phyloP scores from a whole-genome alignment of 2,888 invertebrate species.

The Ophioninae sp. region DNA sequence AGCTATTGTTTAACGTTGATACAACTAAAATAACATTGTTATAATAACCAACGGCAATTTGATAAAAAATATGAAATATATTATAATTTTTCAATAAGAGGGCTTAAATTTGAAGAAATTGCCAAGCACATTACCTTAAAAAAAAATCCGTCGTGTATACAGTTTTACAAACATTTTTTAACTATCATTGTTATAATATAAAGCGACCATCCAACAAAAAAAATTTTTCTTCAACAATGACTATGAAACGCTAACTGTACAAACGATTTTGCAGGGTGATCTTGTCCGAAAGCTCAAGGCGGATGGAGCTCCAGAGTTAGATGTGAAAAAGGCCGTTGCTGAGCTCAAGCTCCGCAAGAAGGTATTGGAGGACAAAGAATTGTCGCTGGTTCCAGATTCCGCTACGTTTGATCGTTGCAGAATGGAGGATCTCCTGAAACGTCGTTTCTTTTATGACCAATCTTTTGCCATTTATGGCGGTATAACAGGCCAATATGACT shows the following conservation, averaged over 20 bases:
- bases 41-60: background rate
- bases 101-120: too few species aligned
- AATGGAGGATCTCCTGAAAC: slow-evolving; percentile 98
- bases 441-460: slow-evolving; percentile 98
- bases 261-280: slow-evolving; percentile 87
- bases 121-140: too few species aligned
- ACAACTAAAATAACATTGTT: background rate
- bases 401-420: slow-evolving; percentile 93
- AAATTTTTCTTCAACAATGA: background rate
- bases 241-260: background rate
- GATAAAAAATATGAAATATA: background rate
- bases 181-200: background rate
- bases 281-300: slow-evolving; percentile 93
- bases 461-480: slow-evolving; percentile 99
- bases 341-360: slow-evolving; percentile 96
- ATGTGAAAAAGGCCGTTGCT: slow-evolving; percentile 96
- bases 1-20: background rate
- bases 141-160: too few species aligned
- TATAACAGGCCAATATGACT: slow-evolving; percentile 96
- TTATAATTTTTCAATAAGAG: background rate
- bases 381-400: slow-evolving; percentile 88
- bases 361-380: slow-evolving; percentile 94
- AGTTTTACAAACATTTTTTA: too few species aligned
- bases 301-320: slow-evolving; percentile 93
- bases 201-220: background rate